These are phyloP conservation scores for Liodrosophila aerea DNA, from an alignment of 2,888 invertebrate species.

Conservation along the genomic window DNA sequence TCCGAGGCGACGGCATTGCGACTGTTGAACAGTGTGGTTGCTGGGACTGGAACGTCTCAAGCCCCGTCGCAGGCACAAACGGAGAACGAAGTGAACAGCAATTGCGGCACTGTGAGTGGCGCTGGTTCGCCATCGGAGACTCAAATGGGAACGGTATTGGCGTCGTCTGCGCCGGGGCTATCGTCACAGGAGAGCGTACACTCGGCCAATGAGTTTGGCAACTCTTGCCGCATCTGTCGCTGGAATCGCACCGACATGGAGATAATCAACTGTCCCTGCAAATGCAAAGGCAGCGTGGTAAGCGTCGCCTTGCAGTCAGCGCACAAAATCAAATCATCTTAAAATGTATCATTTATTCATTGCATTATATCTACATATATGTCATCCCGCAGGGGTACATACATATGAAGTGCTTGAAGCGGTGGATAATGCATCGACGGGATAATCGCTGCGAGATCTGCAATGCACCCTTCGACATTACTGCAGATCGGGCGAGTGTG, in stretches of 20 bases:
- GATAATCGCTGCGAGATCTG: conserved; percentile 80
- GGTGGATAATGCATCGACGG: conserved; percentile 79
- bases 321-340: too few species aligned
- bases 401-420: conserved; percentile 78
- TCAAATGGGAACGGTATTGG: conserved; percentile 1
- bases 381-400: conserved; percentile 80
- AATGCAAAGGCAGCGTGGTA: conserved; percentile 81
- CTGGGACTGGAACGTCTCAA: conserved; percentile 2
- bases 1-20: conserved; percentile 68
- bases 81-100: neutral
- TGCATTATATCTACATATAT: too few species aligned
- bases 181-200: conserved; percentile 56
- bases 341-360: too few species aligned
- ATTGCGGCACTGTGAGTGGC: neutral
- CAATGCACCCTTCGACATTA: conserved; percentile 63
- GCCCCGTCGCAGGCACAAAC: neutral
- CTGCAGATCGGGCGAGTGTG: conserved; percentile 66
- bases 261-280: conserved; percentile 79
- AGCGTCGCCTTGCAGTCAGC: conserved; percentile 2
- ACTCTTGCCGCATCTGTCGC: conserved; percentile 81
- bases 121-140: neutral
- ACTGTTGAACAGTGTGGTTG: conserved; percentile 60
- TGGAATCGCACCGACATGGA: conserved; percentile 76
- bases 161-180: neutral
- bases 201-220: conserved; percentile 73